Conservation (phyloP, 2,113 vertebrate species). For the Percopsis transmontana region DNA sequence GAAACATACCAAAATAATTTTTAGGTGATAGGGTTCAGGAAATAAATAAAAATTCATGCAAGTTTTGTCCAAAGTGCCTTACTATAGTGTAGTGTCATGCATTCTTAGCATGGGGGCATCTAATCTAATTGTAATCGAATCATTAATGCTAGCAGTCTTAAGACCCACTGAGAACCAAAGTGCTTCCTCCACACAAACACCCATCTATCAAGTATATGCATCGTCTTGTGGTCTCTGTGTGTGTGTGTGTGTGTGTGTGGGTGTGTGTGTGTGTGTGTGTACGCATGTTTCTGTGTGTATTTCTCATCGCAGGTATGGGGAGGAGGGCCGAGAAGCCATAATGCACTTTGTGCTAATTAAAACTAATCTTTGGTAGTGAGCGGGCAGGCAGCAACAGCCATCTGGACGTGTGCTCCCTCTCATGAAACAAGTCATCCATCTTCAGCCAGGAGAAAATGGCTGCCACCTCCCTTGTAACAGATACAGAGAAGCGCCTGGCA, state of each 20-base stretch:
- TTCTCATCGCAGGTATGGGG: neutral
- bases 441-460: conserved; percentile 51
- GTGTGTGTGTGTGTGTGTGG: neutral
- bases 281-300: neutral
- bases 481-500: conserved; percentile 29
- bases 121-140: neutral
- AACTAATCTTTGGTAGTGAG: conserved; percentile 32
- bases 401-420: conserved; percentile 34
- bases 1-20: neutral
- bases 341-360: conserved; percentile 45
- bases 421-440: conserved; percentile 50
- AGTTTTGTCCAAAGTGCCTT: neutral
- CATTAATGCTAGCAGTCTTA: neutral
- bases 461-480: conserved; percentile 47
- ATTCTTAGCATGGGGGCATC: neutral
- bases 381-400: conserved; percentile 35
- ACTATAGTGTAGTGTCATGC: neutral
- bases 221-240: neutral
- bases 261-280: neutral
- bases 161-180: neutral
- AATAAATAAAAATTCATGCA: too few relatives aligned
- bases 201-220: neutral
- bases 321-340: conserved; percentile 1
- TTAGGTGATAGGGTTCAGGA: too few relatives aligned
- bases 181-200: neutral